Base-by-base conservation (phyloP, 2,888 invertebrate species). In the Tachina grossa region DNA sequence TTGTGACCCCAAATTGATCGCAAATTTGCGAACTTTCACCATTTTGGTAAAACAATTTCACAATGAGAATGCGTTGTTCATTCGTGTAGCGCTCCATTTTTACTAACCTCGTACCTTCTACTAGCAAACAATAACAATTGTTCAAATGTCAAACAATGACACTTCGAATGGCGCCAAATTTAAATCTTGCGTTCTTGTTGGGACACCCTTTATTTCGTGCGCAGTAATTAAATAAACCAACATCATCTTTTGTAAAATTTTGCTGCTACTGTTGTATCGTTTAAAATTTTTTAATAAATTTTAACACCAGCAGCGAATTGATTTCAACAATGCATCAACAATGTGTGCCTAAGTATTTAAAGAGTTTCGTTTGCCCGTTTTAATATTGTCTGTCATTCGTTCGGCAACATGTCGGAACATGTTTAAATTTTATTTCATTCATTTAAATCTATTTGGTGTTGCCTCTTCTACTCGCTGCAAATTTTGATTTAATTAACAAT, bases 241-340 rank as follows among this genome's bases (percentile, higher is more conserved):
- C 10, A 14, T 10, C n/a, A 3, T 10, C 3, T 57, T 31, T 31
- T 22, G 31, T 0, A 22, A 22, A 57, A 57, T 31, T 19, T 4
- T 31, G 31, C 31, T 31, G 31, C 31, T 31, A 6, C 31, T 31
- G 1, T 9, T 43, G 39, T 61, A 43, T 2, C 45, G 19, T 53
- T n/a, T 39, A 65, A 55, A 55, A 6, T 10, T 16, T 22, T 9
- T 47, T 51, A 6, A 68, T 59, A 59, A 77, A 77, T 49, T 51
- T 51, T 57, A 59, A 57, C 41, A 59, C 57, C 68, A 59, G 68
- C 39, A 59, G 77, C 57, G 8, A 41, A 49, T 41, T 43, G 47
- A 76, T 76, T 55, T 65, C 41, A 41, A 41, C 49, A 14, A 14
- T 11, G 41, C 19, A 61, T 14, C 43, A 19, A 49, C n/a, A 45